Evolutionary conservation across 2,797 vertebrate genomes (phyloP), one percentile per base, ranked within the genome.

Genomic region (Hemitrygon akajei): DNA sequence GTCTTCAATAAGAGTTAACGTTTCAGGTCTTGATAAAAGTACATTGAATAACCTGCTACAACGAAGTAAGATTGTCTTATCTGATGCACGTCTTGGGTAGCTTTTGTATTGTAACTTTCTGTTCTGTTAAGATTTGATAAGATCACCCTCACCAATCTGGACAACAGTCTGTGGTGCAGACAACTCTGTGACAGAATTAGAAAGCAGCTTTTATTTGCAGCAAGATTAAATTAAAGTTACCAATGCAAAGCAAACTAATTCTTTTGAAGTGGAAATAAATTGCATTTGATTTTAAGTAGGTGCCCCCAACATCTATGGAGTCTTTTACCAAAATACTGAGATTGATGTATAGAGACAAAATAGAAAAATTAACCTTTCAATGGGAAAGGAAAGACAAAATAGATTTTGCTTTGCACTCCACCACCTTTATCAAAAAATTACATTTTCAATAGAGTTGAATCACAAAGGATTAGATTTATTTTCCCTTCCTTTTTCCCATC

Each of bases 121-220:
- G 71, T 92, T 75, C 34, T 75, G 69, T 75, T 56, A 73, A 30
- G 71, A 18, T 75, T 37, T 92, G 37, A 91, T 92, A 56, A 92
- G 69, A 75, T 75, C 47, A 9, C 12, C 18, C 22, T 12, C 34
- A 73, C 75, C 40, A 92, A 56, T 92, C 37, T 73, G 27, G 30
- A n/a, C 60, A 2, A 10, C 22, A 14, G n/a, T 6, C 37, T 18
- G 56, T 56, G 27, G 60, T 20, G 34, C 7, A 89, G 5, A 89
- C 27, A 84, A 16, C 1, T 14, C 75, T 56, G 27, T 56, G 40
- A 56, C 37, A 40, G 16, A 71, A 75, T 66, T 27, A 27, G 89
- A 92, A 40, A 75, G 34, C 0, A 10, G 7, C 12, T 20, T n/a
- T 66, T 89, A 63, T 37, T 69, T 91, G 66, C 37, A 47, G 69